These are phyloP conservation scores for Galbula dea DNA, from an alignment of 2,113 vertebrate genomes.

Conservation along the genomic window DNA sequence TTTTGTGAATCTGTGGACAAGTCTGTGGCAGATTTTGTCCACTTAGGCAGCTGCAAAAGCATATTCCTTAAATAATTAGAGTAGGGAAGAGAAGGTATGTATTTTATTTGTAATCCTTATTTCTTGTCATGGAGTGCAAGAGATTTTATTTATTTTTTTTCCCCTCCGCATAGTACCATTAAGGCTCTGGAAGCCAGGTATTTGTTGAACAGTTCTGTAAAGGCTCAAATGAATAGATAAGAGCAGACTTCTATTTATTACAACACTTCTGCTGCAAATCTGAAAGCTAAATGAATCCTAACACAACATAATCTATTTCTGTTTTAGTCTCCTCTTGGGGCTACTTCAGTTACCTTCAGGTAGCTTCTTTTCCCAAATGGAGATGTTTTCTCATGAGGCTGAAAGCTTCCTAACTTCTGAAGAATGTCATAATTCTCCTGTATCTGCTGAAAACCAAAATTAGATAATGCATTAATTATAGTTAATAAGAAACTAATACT, in stretches of 20 bases:
- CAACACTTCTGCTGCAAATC: neutral
- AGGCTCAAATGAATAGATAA: neutral
- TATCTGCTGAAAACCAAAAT: neutral
- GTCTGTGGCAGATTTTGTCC: neutral
- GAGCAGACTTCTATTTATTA: neutral
- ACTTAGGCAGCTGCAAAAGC: neutral
- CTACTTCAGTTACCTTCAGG: neutral
- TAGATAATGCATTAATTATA: neutral
- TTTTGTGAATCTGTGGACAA: neutral
- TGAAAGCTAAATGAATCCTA: neutral
- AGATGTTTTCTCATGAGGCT: neutral
- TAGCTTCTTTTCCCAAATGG: neutral
- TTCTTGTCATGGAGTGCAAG: neutral
- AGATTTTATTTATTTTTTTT: neutral
- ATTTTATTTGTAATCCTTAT: neutral
- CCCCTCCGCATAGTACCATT: rapidly evolving
- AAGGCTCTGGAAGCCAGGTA: neutral
- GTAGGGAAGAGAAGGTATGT: neutral
- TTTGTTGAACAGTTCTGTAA: neutral
- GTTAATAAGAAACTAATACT: neutral
- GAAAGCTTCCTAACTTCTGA: neutral
- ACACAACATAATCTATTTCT: neutral
- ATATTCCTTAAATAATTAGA: neutral
- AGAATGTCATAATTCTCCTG: rapidly evolving
- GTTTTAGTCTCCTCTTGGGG: neutral